Base-by-base conservation (phyloP, 2,888 invertebrate species). In the Iphiclides podalirius region DNA sequence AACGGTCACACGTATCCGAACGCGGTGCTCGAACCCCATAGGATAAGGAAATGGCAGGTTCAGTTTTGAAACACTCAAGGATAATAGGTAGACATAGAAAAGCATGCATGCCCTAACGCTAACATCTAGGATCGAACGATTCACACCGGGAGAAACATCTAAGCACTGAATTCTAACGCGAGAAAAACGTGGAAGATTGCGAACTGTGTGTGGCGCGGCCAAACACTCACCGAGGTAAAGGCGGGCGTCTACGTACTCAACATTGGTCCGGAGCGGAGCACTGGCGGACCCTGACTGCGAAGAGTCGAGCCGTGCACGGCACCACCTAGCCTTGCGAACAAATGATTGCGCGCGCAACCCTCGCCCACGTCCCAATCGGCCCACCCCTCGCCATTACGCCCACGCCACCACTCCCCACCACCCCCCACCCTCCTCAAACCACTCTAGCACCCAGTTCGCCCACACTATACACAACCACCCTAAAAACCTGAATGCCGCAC, bases 91-190 rank as follows among this genome's bases (percentile, higher is more conserved):
- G 70, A 79, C 77, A 82, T 70, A 81, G 69, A 78, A 60, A 79
- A 77, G 77, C 86, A 85, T 86, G 87, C 86, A 82, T 78, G 75
- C 75, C 81, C 78, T 83, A 79, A 72, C 73, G 65, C 83, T 83
- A 82, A 79, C 70, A 71, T 71, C 81, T 79, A 83, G 38, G 39
- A 69, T 54, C 67, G 55, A 63, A 64, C 70, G 67, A 66, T 70
- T 60, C 68, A 72, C 75, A 71, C 66, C 53, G 64, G 63, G 63
- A 63, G 50, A 63, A 64, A 75, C 64, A 75, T 77, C 77, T 76
- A 83, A 75, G 67, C 75, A 73, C 70, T 72, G 71, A 70, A 68
- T 49, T 44, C 69, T 77, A 78, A 71, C 61, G 54, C 61, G 51
- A 44, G 7, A 43, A 44, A 13, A 45, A 43, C 34, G 54, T 52